Evolutionary conservation across 2,113 vertebrate genomes (phyloP).

Genomic region (Cyanoderma ruficeps): DNA sequence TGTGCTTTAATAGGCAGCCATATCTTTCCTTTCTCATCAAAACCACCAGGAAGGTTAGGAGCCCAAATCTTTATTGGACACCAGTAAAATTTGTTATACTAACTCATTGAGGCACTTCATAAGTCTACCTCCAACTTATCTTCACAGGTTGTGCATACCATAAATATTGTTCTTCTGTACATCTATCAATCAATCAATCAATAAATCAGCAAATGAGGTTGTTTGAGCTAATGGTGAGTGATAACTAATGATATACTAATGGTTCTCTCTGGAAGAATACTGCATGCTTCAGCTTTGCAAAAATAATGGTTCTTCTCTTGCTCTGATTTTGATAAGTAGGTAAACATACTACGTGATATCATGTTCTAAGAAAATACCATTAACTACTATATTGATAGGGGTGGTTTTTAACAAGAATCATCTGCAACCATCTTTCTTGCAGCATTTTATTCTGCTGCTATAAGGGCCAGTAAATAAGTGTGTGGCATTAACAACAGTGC

Average conservation of each 20-base stretch:
- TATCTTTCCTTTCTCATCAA: slow-evolving; percentile 35
- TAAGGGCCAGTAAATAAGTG: neutral
- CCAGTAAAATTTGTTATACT: slow-evolving; percentile 2
- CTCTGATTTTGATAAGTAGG: neutral
- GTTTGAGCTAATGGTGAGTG: neutral
- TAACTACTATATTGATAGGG: neutral
- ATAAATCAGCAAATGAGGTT: neutral
- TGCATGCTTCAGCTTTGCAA: neutral
- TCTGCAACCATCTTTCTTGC: neutral
- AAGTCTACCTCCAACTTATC: slow-evolving; percentile 21
- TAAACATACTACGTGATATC: neutral
- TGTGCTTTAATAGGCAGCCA: neutral
- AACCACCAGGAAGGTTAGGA: neutral
- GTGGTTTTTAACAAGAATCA: neutral
- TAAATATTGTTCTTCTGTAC: neutral
- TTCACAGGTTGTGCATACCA: neutral
- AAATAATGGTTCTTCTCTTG: neutral
- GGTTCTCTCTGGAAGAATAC: neutral
- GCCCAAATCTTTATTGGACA: neutral
- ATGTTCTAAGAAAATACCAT: neutral
- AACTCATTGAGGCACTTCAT: slow-evolving; percentile 4
- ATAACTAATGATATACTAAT: neutral
- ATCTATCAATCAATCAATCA: neutral
- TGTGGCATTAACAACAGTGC: slow-evolving; percentile 25
- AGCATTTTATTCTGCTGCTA: neutral